phyloP scores from a whole-genome alignment of 2,113 vertebrate species.

The Tragelaphus strepsiceros region DNA sequence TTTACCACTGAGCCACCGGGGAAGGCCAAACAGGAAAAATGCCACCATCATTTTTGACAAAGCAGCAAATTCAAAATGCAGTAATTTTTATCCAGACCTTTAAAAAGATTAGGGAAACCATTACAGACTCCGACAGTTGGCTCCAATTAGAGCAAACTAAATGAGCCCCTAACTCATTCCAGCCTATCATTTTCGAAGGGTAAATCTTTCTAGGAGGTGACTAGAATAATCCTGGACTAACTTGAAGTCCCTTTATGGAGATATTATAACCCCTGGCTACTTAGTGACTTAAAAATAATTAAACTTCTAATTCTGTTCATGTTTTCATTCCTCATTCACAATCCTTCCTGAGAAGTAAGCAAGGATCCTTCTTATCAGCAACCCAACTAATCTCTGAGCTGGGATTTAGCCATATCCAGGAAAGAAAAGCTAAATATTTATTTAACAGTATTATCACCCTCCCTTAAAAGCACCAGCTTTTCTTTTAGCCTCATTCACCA shows the following conservation, averaged over 20 bases:
- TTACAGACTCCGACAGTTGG: not conserved
- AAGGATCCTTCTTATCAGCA: not conserved
- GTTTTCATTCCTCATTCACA: not conserved
- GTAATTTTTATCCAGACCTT: not conserved
- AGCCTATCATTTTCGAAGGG: not conserved
- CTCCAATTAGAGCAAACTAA: not conserved
- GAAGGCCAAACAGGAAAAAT: not conserved
- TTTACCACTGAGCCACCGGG: not conserved
- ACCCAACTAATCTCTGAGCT: not conserved
- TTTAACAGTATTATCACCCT: constrained; percentile 34
- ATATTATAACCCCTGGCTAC: not conserved
- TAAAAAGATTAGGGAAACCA: not conserved
- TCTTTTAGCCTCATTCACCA: not conserved
- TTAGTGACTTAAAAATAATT: not conserved
- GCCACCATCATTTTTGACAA: not conserved
- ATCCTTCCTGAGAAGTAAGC: not conserved
- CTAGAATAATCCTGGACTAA: not conserved
- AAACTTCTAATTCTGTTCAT: not conserved
- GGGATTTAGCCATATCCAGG: not conserved
- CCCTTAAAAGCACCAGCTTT: not conserved
- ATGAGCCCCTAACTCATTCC: not conserved
- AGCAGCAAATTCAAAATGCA: not conserved
- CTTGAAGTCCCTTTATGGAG: not conserved
- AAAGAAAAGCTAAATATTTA: constrained; percentile 2
- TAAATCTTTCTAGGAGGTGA: not conserved